Evolutionary conservation across 2,113 vertebrate genomes (phyloP), one percentile per base, ranked within the genome.

Genomic region (Vidua chalybeata): DNA sequence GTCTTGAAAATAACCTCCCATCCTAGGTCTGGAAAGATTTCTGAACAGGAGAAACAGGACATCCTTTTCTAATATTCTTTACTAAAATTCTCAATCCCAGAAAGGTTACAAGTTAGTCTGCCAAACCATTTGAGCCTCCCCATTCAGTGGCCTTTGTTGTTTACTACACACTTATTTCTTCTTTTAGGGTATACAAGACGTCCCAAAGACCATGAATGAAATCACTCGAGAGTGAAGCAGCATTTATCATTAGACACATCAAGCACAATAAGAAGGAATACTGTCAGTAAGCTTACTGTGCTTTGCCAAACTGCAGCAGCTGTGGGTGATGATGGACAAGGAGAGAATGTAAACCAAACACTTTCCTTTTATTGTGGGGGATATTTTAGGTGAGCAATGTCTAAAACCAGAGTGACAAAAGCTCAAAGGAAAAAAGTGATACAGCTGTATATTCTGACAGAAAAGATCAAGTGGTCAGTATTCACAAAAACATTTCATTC

Each of bases 1-100:
- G 45, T 92, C 84, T 89, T 89, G 73, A 86, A 93, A 96, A 81
- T 46, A 93, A 92, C 16, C 7, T 49, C 58, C 46, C n/a, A 61
- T 81, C 24, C 31, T 35, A 54, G 23, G 24, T 72, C 85, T 84
- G 69, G 45, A 74, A 68, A 84, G 31, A 86, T 64, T 87, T 89
- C 86, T 54, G 64, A 91, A 56, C 26, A 68, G 31, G 31, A 87
- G 22, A 80, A 90, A 75, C 14, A 87, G 46, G 27, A 84, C 28
- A 78, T 31, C 41, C 39, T 90, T 88, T 93, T n/a, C 28, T 72
- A 41, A 77, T 45, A 64, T 23, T 30, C 37, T 61, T 66, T 73
- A 37, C 49, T 48, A 46, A 71, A 87, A 15, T 41, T 80, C 54
- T 62, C 43, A 73, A 6, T 55, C 68, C 35, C 79, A 80, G 39